Evolutionary conservation across 1,140 invertebrate species (phyloP).

Genomic region (Drosophila aff.): DNA sequence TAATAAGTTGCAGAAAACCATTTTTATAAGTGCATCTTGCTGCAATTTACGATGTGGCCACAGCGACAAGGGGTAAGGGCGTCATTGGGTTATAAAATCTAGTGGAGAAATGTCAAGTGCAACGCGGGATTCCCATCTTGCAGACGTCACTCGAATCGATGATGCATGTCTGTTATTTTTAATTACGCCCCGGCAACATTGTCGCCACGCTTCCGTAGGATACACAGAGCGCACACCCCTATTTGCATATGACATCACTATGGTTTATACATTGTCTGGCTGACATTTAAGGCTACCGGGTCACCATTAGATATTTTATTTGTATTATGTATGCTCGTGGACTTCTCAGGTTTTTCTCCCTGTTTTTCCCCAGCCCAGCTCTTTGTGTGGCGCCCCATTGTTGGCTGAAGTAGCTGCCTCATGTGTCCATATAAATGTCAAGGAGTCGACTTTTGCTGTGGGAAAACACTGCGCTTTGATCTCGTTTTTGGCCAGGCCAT

Average conservation of each 20-base stretch:
- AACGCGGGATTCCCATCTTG: conserved; percentile 45
- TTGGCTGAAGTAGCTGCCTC: conserved; percentile 50
- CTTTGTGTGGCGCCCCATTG: conserved; percentile 56
- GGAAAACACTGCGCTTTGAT: conserved; percentile 56
- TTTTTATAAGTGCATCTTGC: neutral
- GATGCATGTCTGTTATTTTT: conserved; percentile 81
- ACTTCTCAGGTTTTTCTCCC: conserved; percentile 57
- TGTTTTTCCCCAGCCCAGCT: conserved; percentile 21
- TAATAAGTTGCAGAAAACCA: too few species aligned
- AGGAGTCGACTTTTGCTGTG: conserved; percentile 52
- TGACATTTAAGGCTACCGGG: conserved; percentile 75
- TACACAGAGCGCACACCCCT: conserved; percentile 45
- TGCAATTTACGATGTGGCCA: conserved; percentile 50
- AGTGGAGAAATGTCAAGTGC: conserved; percentile 77
- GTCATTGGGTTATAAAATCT: conserved; percentile 67
- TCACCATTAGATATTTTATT: conserved; percentile 73
- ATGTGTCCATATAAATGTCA: conserved; percentile 63
- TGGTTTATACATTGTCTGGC: conserved; percentile 28
- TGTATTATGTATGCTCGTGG: conserved; percentile 27
- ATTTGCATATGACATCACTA: conserved; percentile 77
- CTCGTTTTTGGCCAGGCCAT: conserved; percentile 55
- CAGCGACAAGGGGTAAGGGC: conserved; percentile 67
- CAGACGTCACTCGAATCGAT: conserved; percentile 70
- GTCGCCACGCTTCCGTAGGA: conserved; percentile 52
- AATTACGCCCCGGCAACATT: conserved; percentile 65